Conservation (phyloP, 2,113 vertebrate species). For the Uria lomvia region DNA sequence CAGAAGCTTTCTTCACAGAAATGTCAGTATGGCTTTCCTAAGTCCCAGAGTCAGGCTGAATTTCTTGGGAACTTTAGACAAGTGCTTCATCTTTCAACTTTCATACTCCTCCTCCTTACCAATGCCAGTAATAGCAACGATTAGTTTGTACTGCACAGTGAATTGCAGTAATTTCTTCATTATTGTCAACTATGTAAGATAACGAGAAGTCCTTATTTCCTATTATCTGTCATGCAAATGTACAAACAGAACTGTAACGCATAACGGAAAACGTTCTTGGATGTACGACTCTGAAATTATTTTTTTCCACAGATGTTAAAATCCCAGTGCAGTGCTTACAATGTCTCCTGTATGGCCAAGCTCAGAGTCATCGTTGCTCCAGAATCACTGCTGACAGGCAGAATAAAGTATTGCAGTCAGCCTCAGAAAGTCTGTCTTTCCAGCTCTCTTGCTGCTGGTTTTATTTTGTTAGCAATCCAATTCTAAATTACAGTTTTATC, state of each 20-base stretch:
- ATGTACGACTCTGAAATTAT: neutral
- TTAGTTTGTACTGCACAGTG: neutral
- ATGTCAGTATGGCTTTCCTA: neutral
- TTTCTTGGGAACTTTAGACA: neutral
- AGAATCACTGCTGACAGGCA: neutral
- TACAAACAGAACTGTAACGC: neutral
- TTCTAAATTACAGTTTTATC: neutral
- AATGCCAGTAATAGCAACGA: neutral
- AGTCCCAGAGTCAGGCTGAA: neutral
- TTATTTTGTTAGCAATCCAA: neutral
- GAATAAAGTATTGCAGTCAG: neutral
- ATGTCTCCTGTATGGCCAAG: neutral
- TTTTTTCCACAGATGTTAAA: neutral
- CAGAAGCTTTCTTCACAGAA: neutral
- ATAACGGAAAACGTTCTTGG: conserved; percentile 7
- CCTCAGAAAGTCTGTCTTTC: neutral
- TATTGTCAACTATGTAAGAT: neutral
- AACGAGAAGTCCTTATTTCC: neutral
- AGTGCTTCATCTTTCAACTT: neutral
- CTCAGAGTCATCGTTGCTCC: neutral
- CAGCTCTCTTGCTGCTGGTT: neutral
- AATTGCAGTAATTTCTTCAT: neutral
- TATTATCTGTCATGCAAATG: neutral
- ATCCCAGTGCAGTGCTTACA: neutral
- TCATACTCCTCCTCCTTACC: neutral